A percentile compares a stretch with the other conserved stretches of the same genome.
phyloP scores from a whole-genome alignment of 2,797 vertebrate species.

The Falco novaeseelandiae region DNA sequence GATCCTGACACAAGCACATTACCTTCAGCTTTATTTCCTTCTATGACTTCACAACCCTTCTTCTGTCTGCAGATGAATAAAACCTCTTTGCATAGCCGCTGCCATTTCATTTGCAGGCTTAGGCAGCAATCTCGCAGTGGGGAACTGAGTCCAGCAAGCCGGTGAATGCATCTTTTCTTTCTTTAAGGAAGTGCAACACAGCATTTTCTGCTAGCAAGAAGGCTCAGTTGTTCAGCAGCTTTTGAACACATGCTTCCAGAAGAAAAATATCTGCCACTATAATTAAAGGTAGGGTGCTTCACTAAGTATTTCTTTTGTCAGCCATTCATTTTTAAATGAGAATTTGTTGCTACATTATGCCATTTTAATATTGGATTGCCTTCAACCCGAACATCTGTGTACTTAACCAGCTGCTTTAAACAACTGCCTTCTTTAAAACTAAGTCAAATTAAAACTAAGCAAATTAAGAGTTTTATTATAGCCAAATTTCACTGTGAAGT shows the following conservation, averaged over 20 bases:
- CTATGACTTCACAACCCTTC: not conserved
- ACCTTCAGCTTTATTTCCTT: not conserved
- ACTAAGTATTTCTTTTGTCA: slow-evolving; percentile 25
- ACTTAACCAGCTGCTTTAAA: slow-evolving; percentile 58
- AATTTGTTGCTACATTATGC: slow-evolving; percentile 11
- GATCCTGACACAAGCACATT: not conserved
- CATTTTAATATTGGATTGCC: slow-evolving; percentile 16
- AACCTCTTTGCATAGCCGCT: not conserved
- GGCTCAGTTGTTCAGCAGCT: not conserved
- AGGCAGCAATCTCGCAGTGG: not conserved
- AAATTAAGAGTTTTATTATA: slow-evolving; percentile 3
- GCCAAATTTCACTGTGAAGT: not conserved
- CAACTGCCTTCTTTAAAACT: slow-evolving; percentile 25
- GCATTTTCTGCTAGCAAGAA: slow-evolving; percentile 16
- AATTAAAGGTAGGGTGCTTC: slow-evolving; percentile 18
- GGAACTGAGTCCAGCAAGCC: not conserved
- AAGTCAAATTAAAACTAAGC: not conserved
- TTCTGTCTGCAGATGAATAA: not conserved
- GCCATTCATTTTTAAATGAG: not conserved
- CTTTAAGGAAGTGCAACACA: not conserved
- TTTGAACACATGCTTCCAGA: not conserved
- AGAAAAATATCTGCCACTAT: slow-evolving; percentile 2
- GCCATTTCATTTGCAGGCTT: not conserved
- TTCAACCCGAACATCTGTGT: slow-evolving; percentile 43
- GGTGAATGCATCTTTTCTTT: slow-evolving; percentile 10